A percentile compares a stretch with the other conserved stretches of the same genome.
Conservation (phyloP, 2,888 invertebrate species). For the Drosophila subsilvestris region DNA sequence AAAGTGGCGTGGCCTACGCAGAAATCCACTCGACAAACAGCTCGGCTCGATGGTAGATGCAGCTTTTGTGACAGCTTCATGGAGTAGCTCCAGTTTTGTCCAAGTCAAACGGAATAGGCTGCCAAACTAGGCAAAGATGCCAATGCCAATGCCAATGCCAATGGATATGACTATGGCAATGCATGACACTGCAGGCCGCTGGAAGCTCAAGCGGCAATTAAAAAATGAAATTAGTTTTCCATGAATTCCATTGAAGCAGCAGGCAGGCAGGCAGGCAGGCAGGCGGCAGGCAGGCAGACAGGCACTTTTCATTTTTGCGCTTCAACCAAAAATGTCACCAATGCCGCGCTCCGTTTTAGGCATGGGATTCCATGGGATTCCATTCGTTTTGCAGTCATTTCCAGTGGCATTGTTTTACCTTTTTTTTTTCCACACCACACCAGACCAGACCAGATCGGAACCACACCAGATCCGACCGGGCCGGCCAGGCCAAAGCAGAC, state of each 20-base stretch:
- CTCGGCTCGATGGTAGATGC: slow-evolving; percentile 17
- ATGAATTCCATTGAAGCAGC: slow-evolving; percentile 47
- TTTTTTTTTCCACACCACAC: slow-evolving; percentile 6
- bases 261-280: slow-evolving; percentile 7
- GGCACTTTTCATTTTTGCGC: slow-evolving; percentile 64
- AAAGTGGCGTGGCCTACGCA: slow-evolving; percentile 34
- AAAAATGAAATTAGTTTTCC: slow-evolving; percentile 72
- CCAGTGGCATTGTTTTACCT: slow-evolving; percentile 48
- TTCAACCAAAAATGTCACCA: slow-evolving; percentile 50
- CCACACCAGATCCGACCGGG: slow-evolving; percentile 36
- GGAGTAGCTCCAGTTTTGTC: slow-evolving; percentile 9
- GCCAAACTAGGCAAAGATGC: slow-evolving; percentile 49
- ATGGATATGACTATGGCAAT: not conserved
- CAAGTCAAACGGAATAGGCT: not conserved
- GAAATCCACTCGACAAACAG: slow-evolving; percentile 19
- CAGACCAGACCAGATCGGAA: slow-evolving; percentile 30
- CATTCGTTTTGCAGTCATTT: slow-evolving; percentile 41
- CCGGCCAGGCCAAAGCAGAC: slow-evolving; percentile 24
- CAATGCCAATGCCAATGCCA: slow-evolving; percentile 11
- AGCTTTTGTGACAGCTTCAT: slow-evolving; percentile 25
- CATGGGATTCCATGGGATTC: not conserved
- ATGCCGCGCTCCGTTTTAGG: slow-evolving; percentile 27
- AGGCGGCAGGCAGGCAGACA: not conserved
- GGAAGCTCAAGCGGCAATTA: slow-evolving; percentile 53
- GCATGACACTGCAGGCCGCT: not conserved